A percentile compares a stretch with the other conserved stretches of the same genome.
Evolutionary conservation across 2,888 invertebrate species (phyloP).

Genomic region (Gandaritis pyraliata): DNA sequence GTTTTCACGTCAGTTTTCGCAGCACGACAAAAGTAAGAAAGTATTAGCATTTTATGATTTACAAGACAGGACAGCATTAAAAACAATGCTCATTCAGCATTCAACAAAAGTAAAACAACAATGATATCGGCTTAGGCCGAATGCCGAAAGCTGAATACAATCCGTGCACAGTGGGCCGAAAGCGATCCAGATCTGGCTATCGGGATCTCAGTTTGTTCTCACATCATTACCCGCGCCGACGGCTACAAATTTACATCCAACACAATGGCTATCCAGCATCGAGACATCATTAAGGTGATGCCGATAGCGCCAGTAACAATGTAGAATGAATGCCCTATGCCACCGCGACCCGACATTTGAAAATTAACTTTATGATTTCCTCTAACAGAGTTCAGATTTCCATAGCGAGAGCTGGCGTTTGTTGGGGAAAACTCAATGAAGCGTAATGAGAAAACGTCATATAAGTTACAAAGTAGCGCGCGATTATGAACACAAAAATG

Average conservation of each 20-base stretch:
- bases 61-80: slow-evolving; percentile 60
- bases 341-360: slow-evolving; percentile 42
- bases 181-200: slow-evolving; percentile 81
- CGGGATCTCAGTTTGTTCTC: slow-evolving; percentile 84
- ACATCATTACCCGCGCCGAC: slow-evolving; percentile 85
- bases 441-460: slow-evolving; percentile 76
- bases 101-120: slow-evolving; percentile 61
- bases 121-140: slow-evolving; percentile 58
- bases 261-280: slow-evolving; percentile 85
- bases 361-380: slow-evolving; percentile 54
- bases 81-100: slow-evolving; percentile 63
- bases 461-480: slow-evolving; percentile 62
- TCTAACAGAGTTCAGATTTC: slow-evolving; percentile 47
- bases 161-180: slow-evolving; percentile 72
- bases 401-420: slow-evolving; percentile 52
- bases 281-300: slow-evolving; percentile 85
- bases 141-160: slow-evolving; percentile 72
- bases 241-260: slow-evolving; percentile 85
- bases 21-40: slow-evolving; percentile 39
- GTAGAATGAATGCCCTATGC: slow-evolving; percentile 60
- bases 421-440: slow-evolving; percentile 50
- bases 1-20: slow-evolving; percentile 34
- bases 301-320: slow-evolving; percentile 79
- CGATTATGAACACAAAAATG: slow-evolving; percentile 66
- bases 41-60: slow-evolving; percentile 56